These are phyloP conservation scores for Cranoglanis bouderius DNA, from an alignment of 2,113 vertebrate genomes.

Conservation along the genomic window DNA sequence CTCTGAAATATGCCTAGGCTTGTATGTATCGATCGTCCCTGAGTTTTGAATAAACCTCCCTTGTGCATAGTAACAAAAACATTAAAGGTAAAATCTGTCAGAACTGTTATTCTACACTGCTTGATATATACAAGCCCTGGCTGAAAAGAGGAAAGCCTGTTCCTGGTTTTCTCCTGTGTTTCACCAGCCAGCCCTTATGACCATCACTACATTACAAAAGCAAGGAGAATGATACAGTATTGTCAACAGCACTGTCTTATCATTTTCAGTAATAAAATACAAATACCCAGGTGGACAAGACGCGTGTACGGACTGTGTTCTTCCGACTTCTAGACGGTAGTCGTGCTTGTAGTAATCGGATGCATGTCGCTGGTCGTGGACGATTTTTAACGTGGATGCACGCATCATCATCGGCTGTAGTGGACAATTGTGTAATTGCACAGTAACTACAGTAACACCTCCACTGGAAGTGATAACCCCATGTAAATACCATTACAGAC, in stretches of 20 bases:
- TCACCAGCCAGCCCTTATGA: conserved; percentile 62
- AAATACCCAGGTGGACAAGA: conserved; percentile 87
- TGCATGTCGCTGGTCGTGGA: conserved; percentile 1
- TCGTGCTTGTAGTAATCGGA: background rate
- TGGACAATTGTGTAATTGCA: conserved; percentile 3
- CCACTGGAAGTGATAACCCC: background rate
- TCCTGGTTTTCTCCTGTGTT: conserved; percentile 39
- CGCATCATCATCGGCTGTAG: background rate
- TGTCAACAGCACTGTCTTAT: conserved; percentile 89
- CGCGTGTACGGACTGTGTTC: conserved; percentile 73
- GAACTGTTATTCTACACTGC: background rate
- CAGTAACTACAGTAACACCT: background rate
- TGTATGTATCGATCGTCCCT: background rate
- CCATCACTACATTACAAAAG: conserved; percentile 48
- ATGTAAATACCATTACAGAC: conserved; percentile 21
- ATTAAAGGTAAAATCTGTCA: background rate
- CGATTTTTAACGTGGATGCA: background rate
- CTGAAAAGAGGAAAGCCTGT: conserved; percentile 16
- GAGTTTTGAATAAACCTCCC: conserved; percentile 3
- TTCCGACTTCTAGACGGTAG: background rate
- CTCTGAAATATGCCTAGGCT: conserved; percentile 10
- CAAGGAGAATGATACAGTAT: conserved; percentile 78
- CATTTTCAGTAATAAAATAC: conserved; percentile 90
- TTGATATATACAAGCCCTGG: conserved; percentile 28
- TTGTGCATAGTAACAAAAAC: conserved; percentile 8